A percentile compares a stretch with the other conserved stretches of the same genome.
Conservation (phyloP, 2,888 invertebrate species). For the Synanthedon myopaeformis region DNA sequence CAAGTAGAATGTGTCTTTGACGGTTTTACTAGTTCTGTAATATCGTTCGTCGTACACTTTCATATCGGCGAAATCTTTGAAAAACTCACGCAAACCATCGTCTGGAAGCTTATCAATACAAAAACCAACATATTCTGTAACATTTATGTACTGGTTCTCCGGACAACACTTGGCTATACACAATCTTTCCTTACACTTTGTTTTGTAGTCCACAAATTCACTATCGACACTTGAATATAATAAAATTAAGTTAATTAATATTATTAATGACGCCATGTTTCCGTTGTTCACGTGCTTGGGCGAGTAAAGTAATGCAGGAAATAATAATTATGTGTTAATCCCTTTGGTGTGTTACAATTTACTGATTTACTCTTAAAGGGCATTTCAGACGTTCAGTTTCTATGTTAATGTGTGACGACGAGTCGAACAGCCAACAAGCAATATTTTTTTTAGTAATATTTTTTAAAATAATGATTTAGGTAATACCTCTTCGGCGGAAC, state of each 20-base stretch:
- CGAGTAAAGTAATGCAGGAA: background rate
- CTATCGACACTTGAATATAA: background rate
- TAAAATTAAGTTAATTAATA: background rate
- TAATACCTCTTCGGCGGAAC: no score
- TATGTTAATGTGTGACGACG: no score
- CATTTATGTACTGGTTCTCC: background rate
- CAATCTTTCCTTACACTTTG: background rate
- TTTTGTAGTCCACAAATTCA: background rate
- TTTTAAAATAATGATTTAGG: no score
- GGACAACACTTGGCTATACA: background rate
- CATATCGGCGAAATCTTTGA: background rate
- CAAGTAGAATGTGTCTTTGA: conserved; percentile 3
- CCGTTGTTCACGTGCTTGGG: background rate
- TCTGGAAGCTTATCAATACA: background rate
- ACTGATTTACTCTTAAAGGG: background rate
- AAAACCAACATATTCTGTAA: background rate
- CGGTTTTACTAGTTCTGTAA: background rate
- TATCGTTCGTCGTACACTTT: background rate
- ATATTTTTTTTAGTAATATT: no score
- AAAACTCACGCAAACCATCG: background rate
- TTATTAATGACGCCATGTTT: background rate
- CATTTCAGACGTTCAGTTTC: no score
- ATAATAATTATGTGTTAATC: background rate
- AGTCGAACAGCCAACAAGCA: no score
- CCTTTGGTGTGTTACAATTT: background rate